Evolutionary conservation across 35 echinoderm and acorn worm species (phyloP).

Genomic region (Lytechinus pictus): DNA sequence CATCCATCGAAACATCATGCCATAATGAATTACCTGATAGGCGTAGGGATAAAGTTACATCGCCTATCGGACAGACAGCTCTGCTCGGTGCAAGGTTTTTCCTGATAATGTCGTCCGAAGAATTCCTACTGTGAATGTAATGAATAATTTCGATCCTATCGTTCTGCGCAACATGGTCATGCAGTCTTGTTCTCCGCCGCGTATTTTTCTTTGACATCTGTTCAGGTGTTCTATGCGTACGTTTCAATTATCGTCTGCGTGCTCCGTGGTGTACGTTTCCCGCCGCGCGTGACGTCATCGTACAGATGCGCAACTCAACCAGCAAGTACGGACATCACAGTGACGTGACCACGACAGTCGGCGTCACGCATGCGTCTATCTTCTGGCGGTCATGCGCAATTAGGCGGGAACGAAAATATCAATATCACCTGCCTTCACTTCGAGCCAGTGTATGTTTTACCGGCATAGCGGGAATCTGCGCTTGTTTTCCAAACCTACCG

Average conservation of each 20-base stretch:
- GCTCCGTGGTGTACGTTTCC: not conserved
- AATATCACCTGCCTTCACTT: slow-evolving; percentile 26
- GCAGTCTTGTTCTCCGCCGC: not conserved
- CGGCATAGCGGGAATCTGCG: not conserved
- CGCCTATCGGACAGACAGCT: not conserved
- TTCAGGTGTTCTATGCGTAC: slow-evolving; percentile 51
- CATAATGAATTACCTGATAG: slow-evolving; percentile 5
- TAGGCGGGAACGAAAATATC: slow-evolving; percentile 57
- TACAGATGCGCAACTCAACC: not conserved
- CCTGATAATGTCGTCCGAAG: not conserved
- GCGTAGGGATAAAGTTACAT: not conserved
- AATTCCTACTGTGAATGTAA: slow-evolving; percentile 28
- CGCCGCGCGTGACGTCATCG: slow-evolving; percentile 34
- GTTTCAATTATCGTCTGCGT: slow-evolving; percentile 27
- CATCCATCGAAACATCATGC: not conserved
- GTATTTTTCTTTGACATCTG: slow-evolving; percentile 48
- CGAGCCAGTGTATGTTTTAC: slow-evolving; percentile 9
- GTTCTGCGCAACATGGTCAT: not conserved
- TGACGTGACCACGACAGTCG: not conserved
- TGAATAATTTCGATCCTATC: not conserved
- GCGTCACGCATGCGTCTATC: slow-evolving; percentile 15
- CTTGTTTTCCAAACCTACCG: not conserved
- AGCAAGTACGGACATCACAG: not conserved
- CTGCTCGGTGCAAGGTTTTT: not conserved
- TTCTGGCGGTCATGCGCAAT: slow-evolving; percentile 42